A percentile compares a stretch with the other conserved stretches of the same genome.
Evolutionary conservation across 2,797 vertebrate species (phyloP).

Genomic region (Prionace glauca): DNA sequence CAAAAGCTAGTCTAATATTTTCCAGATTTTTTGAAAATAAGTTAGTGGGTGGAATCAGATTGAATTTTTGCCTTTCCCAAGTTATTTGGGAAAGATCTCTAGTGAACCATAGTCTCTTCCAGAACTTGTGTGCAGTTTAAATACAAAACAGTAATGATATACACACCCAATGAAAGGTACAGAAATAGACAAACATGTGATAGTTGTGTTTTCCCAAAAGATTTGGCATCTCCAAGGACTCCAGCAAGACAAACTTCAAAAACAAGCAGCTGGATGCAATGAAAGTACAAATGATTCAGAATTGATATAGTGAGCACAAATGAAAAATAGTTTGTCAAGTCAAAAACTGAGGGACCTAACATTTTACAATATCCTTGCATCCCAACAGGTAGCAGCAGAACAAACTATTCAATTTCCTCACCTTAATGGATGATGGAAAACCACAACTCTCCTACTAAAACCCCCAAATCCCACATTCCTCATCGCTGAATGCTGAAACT

Average conservation of each 20-base stretch:
- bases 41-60: not conserved
- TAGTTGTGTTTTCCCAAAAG: constrained; percentile 4
- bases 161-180: not conserved
- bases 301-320: not conserved
- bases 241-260: not conserved
- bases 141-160: not conserved
- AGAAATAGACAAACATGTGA: constrained; percentile 15
- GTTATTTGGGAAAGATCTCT: not conserved
- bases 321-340: not conserved
- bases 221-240: not conserved
- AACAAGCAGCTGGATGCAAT: constrained; percentile 14
- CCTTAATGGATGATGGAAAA: not conserved
- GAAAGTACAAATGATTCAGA: not conserved
- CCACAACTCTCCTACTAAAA: not conserved
- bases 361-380: not conserved
- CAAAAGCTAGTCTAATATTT: constrained; percentile 3
- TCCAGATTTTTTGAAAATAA: not conserved
- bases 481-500: not conserved
- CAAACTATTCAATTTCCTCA: not conserved
- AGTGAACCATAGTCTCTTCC: not conserved
- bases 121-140: not conserved
- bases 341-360: not conserved
- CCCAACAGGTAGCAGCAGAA: not conserved
- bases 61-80: constrained; percentile 5
- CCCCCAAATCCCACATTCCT: not conserved